Base-by-base conservation (phyloP, 2,888 invertebrate species). In the Gari tellinella region DNA sequence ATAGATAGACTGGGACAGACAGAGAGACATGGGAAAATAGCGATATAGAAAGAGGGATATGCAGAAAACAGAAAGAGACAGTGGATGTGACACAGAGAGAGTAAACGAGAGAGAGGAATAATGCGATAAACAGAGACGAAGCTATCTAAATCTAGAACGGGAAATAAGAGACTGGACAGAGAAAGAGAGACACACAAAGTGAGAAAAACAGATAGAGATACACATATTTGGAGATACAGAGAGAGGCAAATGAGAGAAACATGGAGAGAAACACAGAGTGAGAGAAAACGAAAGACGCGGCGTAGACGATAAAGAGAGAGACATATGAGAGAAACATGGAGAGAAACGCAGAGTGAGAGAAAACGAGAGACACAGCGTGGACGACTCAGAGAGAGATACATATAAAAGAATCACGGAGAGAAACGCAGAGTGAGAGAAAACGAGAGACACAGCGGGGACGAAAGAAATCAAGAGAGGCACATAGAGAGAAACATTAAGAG, bases 221-320 rank as follows among this genome's bases (percentile, higher is more conserved):
- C 7, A 46, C 7, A 14, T 14, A 46, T 8, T 14, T 8, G 7
- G 17, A 14, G 10, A 46, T 8, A 14, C 7, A 14, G 17, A 46
- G 46, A 8, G 17, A 8, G 17, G 17, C 7, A 14, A 7, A 19
- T 8, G 17, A 46, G 12, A n/a, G 10, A 8, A 19, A 46, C n/a
- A 46, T 14, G 17, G 46, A 46, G 46, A 46, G 46, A 46, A 19
- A 46, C n/a, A 46, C n/a, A 46, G 46, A 46, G 46, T n/a, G 46
- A 46, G 46, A 46, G 46, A 46, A 19, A 46, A 19, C 14, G 46
- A 46, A 19, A 46, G 46, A 46, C n/a, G 17, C n/a, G 17, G 46
- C 14, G 46, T n/a, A 19, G 17, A 19, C 14, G 46, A 46, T 14
- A 46, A 19, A 46, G 46, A 46, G 46, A 46, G 46, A 46, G 46